Evolutionary conservation across 1,140 invertebrate species (phyloP), one percentile per base, ranked within the genome.

Genomic region (Bombus confusus): DNA sequence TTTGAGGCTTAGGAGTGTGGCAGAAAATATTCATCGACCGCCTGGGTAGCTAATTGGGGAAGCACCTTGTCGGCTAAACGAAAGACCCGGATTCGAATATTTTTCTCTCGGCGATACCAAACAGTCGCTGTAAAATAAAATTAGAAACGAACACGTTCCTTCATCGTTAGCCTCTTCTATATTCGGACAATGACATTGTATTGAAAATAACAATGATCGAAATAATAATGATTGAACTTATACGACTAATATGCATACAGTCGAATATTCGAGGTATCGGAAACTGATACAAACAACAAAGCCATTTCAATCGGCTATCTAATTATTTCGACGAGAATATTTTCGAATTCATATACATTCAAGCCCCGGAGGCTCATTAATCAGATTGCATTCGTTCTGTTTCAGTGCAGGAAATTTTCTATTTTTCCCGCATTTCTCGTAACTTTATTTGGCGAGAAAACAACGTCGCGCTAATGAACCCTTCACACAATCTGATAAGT

Each of bases 271-370:
- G 13, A 39, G 5, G 74, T 39, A 62, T 59, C 13, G 52, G 15
- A 9, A 37, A 28, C 15, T n/a, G 37, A 41, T 22, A 77, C 37
- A 15, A 52, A 15, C 22, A 41, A 43, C 39, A 52, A 39, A 34
- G 28, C 39, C 4, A 34, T 25, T 34, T 34, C 37, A 31, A 6
- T 6, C 18, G 18, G 37, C 10, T n/a, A 64, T 39, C 75, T 78
- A 78, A 78, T 78, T 78, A 78, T 78, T 43, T 41, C n/a, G 18
- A 34, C 43, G 13, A 64, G 57, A 59, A 28, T 41, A n/a, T 78
- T 78, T 41, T 62, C 57, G 37, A 18, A 9, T 62, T 15, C 13
- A 6, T 9, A 3, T 22, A 31, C 31, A 25, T 9, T 0, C 41
- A 2, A 25, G 10, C 31, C 12, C 8, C 8, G 22, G 41, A 47